These are phyloP conservation scores for Lasiommata megera DNA, from an alignment of 2,888 invertebrate species.

Conservation along the genomic window DNA sequence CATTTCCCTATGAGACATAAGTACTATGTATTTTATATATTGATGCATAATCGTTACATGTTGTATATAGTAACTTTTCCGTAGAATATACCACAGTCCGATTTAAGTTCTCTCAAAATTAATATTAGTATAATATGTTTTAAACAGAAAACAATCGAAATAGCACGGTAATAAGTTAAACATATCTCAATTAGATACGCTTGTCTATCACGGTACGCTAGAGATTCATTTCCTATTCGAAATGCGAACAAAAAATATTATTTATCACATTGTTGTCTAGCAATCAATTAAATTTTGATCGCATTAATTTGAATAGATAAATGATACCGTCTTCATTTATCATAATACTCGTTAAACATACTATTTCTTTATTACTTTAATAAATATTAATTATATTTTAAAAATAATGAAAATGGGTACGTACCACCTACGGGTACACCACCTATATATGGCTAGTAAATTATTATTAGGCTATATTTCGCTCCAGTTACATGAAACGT, in stretches of 20 bases:
- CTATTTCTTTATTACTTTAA: neutral
- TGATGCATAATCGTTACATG: too few species aligned
- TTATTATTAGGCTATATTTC: too few species aligned
- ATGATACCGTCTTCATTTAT: conserved; percentile 2
- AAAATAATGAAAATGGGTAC: too few species aligned
- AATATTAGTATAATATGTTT: conserved; percentile 27
- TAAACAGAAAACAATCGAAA: conserved; percentile 56
- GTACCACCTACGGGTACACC: too few species aligned
- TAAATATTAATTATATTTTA: too few species aligned
- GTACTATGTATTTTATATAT: too few species aligned
- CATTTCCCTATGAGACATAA: too few species aligned
- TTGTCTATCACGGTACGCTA: conserved; percentile 45
- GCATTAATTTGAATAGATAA: conserved; percentile 5
- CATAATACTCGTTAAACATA: neutral
- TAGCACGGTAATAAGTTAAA: conserved; percentile 52
- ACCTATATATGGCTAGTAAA: too few species aligned
- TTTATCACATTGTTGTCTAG: conserved; percentile 8
- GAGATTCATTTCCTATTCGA: neutral
- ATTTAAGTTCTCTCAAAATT: conserved; percentile 1
- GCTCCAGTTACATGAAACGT: too few species aligned
- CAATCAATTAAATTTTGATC: conserved; percentile 7
- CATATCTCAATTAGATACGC: conserved; percentile 59
- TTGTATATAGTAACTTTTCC: too few species aligned
- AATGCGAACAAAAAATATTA: conserved; percentile 7
- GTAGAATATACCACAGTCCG: neutral